phyloP scores from a whole-genome alignment of 35 echinoderm and acorn worm genomes.

The Holothuria glaberrima region DNA sequence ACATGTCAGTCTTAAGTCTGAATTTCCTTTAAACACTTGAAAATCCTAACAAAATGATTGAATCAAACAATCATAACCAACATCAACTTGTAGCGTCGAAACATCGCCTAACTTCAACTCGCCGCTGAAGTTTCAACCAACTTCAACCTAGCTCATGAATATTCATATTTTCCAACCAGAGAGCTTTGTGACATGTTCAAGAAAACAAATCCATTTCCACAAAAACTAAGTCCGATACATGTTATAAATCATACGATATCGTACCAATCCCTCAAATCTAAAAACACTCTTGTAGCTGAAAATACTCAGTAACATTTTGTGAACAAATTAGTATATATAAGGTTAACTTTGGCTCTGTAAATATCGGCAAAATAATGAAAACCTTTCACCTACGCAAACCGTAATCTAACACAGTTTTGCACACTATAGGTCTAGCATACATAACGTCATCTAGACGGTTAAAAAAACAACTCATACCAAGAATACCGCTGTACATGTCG shows the following conservation, averaged over 20 bases:
- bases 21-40: neutral
- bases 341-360: neutral
- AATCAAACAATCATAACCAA: neutral
- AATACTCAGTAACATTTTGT: neutral
- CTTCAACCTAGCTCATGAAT: slow-evolving; percentile 31
- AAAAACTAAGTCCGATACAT: neutral
- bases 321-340: neutral
- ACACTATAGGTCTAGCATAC: neutral
- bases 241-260: slow-evolving; percentile 16
- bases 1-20: neutral
- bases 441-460: neutral
- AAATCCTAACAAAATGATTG: neutral
- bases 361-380: neutral
- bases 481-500: neutral
- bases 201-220: neutral
- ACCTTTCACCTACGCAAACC: neutral
- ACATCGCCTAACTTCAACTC: slow-evolving; percentile 4
- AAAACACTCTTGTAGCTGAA: neutral
- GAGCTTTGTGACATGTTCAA: neutral
- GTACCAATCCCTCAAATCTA: neutral
- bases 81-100: slow-evolving; percentile 3
- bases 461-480: neutral
- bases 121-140: neutral
- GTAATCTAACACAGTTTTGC: neutral
- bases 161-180: neutral